Evolutionary conservation across 2,888 invertebrate genomes (phyloP), one percentile per base, ranked within the genome.

Genomic region (Ophraella communa): DNA sequence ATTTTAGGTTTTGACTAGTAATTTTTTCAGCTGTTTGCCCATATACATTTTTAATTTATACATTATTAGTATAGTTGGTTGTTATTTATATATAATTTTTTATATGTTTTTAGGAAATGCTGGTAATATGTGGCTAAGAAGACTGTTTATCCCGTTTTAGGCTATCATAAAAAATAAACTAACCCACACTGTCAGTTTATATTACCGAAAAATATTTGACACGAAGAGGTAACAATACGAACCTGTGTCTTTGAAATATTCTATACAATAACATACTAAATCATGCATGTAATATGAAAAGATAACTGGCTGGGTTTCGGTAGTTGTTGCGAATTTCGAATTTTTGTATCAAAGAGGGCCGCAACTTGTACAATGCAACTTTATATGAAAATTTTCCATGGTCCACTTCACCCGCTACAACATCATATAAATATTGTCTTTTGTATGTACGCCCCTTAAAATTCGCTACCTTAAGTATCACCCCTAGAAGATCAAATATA

Each of bases 331-430:
- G 71, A 74, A 75, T 75, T 76, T 75, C 64, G 74, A 74, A 58
- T 51, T 58, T 58, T 51, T 58, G 49, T 51, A 75, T 79, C 79
- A 79, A 80, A 80, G 78, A 73, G 57, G 64, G 35, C 58, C 58
- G 58, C 58, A 75, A 73, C 76, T 71, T 72, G 68, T 73, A 78
- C 78, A 79, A 78, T 77, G 78, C 78, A 80, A 80, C 78, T 79
- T 80, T 81, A 78, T 80, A 79, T 79, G 79, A 71, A 78, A 78
- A 80, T 81, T 78, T 74, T 79, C 71, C 78, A 79, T 76, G 79
- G 74, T 78, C 78, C 76, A 77, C 71, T 78, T 76, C 78, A 79
- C 80, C 77, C 76, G 78, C 77, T 80, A 79, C 77, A 77, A 66
- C 71, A 72, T 76, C 73, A 74, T 76, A 76, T 76, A 78, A 78